Percentiles rank a stretch among this genome's conserved stretches.
phyloP scores from a whole-genome alignment of 2,113 vertebrate species.

The Chlamydotis undulata region DNA sequence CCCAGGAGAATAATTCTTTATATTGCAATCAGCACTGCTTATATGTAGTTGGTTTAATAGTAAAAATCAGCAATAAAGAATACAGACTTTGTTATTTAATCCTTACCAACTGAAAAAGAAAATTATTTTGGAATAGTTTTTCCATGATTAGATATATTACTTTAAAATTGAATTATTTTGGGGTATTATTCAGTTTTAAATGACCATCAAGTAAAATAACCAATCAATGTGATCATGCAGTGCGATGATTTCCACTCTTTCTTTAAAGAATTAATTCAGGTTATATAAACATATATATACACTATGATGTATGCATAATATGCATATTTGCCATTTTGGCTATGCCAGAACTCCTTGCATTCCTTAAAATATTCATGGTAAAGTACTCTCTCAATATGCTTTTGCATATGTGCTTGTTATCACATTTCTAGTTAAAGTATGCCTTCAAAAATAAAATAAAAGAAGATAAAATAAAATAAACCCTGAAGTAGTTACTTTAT shows the following conservation, averaged over 20 bases:
- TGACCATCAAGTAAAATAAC: not conserved
- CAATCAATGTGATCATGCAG: not conserved
- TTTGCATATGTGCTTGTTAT: constrained; percentile 39
- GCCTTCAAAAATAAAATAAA: not conserved
- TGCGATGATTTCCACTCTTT: not conserved
- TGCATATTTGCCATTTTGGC: not conserved
- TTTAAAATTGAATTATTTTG: constrained; percentile 42
- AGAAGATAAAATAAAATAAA: not conserved
- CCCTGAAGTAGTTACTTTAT: not conserved
- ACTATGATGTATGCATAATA: not conserved
- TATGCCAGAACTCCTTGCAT: not conserved
- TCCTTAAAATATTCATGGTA: constrained; percentile 47
- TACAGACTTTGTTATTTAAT: constrained; percentile 72
- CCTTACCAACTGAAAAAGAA: constrained; percentile 58
- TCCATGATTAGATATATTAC: not conserved
- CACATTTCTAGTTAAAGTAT: constrained; percentile 6
- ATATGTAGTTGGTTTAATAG: constrained; percentile 72
- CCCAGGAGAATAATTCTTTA: constrained; percentile 79
- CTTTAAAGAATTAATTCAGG: constrained; percentile 11
- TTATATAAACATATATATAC: not conserved
- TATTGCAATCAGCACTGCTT: constrained; percentile 74
- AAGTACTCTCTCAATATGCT: constrained; percentile 30
- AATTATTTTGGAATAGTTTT: not conserved
- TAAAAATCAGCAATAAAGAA: constrained; percentile 72
- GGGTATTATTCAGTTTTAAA: constrained; percentile 4